Conservation (phyloP, 2,888 invertebrate species). For the Megalurothrips usitatus region DNA sequence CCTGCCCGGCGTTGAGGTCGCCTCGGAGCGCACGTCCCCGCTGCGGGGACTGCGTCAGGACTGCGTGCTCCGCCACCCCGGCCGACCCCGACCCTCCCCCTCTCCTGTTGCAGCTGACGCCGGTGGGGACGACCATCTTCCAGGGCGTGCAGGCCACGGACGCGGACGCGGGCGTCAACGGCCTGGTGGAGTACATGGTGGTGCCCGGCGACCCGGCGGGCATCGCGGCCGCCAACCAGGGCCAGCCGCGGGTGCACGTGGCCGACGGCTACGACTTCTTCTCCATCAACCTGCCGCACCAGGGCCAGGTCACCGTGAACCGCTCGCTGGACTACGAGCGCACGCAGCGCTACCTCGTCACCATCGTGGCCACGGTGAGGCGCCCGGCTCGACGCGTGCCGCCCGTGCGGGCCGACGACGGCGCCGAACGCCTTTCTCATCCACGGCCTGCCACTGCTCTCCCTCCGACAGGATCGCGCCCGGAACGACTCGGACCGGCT, state of each 20-base stretch:
- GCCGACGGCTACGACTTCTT: constrained; percentile 80
- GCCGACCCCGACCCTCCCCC: constrained; percentile 34
- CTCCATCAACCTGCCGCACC: constrained; percentile 80
- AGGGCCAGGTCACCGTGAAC: constrained; percentile 82
- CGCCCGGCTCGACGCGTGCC: background rate
- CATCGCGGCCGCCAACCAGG: constrained; percentile 56
- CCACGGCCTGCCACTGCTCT: background rate
- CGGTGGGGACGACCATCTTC: constrained; percentile 80
- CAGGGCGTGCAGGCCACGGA: constrained; percentile 74
- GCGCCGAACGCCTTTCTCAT: background rate
- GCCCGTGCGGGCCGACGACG: background rate
- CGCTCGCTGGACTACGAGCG: constrained; percentile 83
- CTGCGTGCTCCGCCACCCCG: background rate
- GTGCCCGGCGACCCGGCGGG: constrained; percentile 60
- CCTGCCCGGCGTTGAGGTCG: too few species aligned
- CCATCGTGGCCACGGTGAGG: constrained; percentile 81
- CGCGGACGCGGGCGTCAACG: constrained; percentile 82
- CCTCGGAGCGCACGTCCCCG: too few species aligned
- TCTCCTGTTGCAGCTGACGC: constrained; percentile 65
- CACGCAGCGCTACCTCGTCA: constrained; percentile 80
- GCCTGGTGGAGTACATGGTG: constrained; percentile 80
- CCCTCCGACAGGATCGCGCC: constrained; percentile 72
- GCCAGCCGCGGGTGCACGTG: constrained; percentile 54
- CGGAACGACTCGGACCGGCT: constrained; percentile 69
- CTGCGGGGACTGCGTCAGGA: too few species aligned